These are phyloP conservation scores for Oscarella lobularis DNA, from an alignment of 37 sponge, comb jelly and placozoan species.

Conservation along the genomic window DNA sequence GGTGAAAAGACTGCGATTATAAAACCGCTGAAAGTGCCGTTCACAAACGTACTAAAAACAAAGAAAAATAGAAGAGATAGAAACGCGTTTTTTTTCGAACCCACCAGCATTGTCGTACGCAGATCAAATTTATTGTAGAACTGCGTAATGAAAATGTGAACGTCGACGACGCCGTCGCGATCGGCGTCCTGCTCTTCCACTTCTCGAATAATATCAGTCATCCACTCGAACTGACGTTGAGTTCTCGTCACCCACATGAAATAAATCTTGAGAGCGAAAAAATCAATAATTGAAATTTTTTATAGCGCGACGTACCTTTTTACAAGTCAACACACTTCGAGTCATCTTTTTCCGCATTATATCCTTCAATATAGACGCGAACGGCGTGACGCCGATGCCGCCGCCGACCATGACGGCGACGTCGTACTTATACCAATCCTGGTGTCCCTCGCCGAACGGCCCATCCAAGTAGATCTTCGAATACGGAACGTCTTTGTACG, in stretches of 20 bases:
- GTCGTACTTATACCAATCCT: constrained; percentile 89
- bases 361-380: constrained; percentile 97
- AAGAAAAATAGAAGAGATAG: background rate
- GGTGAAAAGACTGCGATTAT: constrained; percentile 86
- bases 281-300: constrained; percentile 5
- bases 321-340: constrained; percentile 34
- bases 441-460: constrained; percentile 97
- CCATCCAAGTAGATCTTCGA: constrained; percentile 40
- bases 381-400: constrained; percentile 98
- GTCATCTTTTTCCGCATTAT: constrained; percentile 74
- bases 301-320: no score
- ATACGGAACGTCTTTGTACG: constrained; percentile 9
- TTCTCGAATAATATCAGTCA: constrained; percentile 81
- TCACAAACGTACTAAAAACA: constrained; percentile 79
- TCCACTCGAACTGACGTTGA: constrained; percentile 96
- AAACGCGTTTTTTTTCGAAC: no score
- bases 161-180: constrained; percentile 58
- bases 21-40: constrained; percentile 91
- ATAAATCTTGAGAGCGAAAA: constrained; percentile 45
- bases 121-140: constrained; percentile 97
- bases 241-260: constrained; percentile 95
- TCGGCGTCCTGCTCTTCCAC: constrained; percentile 81
- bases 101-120: constrained; percentile 92
- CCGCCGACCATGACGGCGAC: constrained; percentile 93
- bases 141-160: constrained; percentile 89